A percentile compares a stretch with the other conserved stretches of the same genome.
Conservation (phyloP, 2,888 invertebrate genomes). For the Brenthis daphne region DNA sequence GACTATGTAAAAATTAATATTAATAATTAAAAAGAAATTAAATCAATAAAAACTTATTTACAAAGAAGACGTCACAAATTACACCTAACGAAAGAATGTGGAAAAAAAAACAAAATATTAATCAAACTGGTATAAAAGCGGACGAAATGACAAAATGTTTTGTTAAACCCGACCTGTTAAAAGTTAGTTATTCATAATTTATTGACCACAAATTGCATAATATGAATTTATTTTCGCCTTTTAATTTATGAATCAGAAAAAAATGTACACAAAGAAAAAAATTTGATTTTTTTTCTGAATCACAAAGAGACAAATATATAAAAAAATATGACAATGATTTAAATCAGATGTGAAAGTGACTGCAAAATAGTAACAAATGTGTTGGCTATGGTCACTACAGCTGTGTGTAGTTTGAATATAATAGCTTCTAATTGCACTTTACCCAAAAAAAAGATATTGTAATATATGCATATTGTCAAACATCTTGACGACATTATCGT, state of each 20-base stretch:
- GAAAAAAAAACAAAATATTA: neutral
- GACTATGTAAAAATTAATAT: neutral
- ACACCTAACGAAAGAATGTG: neutral
- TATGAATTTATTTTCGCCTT: conserved; percentile 50
- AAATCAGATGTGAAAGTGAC: conserved; percentile 22
- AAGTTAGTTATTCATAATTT: conserved; percentile 40
- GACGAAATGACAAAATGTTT: conserved; percentile 52
- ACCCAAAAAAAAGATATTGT: neutral
- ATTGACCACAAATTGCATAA: conserved; percentile 1
- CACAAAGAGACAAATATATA: conserved; percentile 22
- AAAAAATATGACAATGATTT: conserved; percentile 18
- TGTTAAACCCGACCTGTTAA: conserved; percentile 50
- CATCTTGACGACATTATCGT: neutral
- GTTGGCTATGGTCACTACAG: neutral
- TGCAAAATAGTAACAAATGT: conserved; percentile 30
- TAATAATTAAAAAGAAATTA: neutral
- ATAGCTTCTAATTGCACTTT: conserved; percentile 12
- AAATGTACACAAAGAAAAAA: neutral
- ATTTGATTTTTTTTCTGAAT: conserved; percentile 19
- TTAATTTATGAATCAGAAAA: conserved; percentile 30
- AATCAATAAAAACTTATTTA: neutral
- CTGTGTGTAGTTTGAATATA: neutral
- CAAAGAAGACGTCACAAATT: conserved; percentile 4
- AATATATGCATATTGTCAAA: conserved; percentile 6
- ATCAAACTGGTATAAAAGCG: conserved; percentile 69